Percentiles rank a stretch among this genome's conserved stretches.
phyloP scores from a whole-genome alignment of 2,888 invertebrate genomes.

The Bedellia somnulentella region DNA sequence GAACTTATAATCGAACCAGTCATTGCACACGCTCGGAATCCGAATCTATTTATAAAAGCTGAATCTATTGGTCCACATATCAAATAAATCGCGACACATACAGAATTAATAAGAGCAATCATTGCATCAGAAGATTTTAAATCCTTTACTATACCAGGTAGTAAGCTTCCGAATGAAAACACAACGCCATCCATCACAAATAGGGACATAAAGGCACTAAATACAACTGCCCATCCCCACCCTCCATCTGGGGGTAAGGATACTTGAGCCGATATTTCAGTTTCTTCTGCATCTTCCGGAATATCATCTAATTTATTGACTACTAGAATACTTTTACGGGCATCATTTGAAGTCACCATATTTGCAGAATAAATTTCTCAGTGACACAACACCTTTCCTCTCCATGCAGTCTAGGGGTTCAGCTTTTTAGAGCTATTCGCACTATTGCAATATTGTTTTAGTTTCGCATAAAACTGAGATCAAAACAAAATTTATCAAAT shows the following conservation, averaged over 20 bases:
- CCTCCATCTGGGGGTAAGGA: slow-evolving; percentile 38
- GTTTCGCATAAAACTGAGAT: no score
- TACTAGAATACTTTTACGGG: slow-evolving; percentile 20
- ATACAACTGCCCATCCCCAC: slow-evolving; percentile 48
- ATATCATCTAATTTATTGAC: no score
- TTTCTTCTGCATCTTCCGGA: slow-evolving; percentile 34
- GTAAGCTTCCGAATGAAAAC: slow-evolving; percentile 39
- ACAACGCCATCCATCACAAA: slow-evolving; percentile 34
- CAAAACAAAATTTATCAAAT: no score
- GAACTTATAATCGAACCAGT: slow-evolving; percentile 31
- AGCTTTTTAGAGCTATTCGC: no score
- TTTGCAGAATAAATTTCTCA: no score
- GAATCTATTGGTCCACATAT: slow-evolving; percentile 33
- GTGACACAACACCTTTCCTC: no score
- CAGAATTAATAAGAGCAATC: slow-evolving; percentile 33
- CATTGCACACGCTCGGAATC: slow-evolving; percentile 41
- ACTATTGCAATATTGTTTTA: no score
- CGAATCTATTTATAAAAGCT: slow-evolving; percentile 44
- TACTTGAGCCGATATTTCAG: slow-evolving; percentile 46
- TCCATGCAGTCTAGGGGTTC: no score
- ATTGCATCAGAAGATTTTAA: slow-evolving; percentile 22
- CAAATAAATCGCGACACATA: slow-evolving; percentile 36
- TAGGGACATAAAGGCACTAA: slow-evolving; percentile 23
- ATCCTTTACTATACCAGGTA: slow-evolving; percentile 27
- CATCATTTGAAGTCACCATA: no score